These are phyloP conservation scores for Frankliniella fusca DNA, from an alignment of 2,888 invertebrate species.

Conservation along the genomic window DNA sequence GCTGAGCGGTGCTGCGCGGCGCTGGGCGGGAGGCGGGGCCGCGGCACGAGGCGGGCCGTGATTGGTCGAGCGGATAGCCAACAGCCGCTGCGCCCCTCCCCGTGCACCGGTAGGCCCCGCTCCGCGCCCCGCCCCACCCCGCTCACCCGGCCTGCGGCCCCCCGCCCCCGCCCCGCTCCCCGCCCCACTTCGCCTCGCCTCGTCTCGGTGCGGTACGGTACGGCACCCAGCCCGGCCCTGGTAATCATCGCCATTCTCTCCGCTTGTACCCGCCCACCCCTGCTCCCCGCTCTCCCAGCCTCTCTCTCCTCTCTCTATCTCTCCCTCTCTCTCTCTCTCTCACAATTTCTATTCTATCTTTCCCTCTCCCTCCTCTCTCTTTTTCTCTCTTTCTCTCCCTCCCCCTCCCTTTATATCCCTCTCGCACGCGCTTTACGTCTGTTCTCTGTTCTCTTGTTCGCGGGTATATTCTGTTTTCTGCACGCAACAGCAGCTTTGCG, in stretches of 20 bases:
- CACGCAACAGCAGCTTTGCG: no score
- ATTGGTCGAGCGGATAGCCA: constrained; percentile 14
- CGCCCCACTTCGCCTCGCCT: background rate
- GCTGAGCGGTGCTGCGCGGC: background rate
- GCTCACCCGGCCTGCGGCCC: background rate
- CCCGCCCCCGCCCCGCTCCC: background rate
- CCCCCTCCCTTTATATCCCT: background rate
- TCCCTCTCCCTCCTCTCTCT: background rate
- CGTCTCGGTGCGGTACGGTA: background rate
- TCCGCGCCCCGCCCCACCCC: background rate
- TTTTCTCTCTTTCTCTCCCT: background rate
- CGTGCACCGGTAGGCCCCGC: background rate
- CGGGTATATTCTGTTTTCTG: no score
- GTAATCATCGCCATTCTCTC: no score
- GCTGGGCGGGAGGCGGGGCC: constrained; percentile 2
- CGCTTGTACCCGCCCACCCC: no score
- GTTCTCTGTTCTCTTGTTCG: background rate
- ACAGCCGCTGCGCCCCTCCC: background rate
- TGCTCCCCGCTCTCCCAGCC: no score
- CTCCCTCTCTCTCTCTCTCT: no score
- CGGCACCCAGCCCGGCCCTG: background rate
- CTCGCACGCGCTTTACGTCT: background rate
- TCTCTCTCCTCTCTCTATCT: no score
- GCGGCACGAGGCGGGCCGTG: background rate
- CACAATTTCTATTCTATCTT: no score